phyloP scores from a whole-genome alignment of 2,888 invertebrate species.

The Leucozona laternaria region DNA sequence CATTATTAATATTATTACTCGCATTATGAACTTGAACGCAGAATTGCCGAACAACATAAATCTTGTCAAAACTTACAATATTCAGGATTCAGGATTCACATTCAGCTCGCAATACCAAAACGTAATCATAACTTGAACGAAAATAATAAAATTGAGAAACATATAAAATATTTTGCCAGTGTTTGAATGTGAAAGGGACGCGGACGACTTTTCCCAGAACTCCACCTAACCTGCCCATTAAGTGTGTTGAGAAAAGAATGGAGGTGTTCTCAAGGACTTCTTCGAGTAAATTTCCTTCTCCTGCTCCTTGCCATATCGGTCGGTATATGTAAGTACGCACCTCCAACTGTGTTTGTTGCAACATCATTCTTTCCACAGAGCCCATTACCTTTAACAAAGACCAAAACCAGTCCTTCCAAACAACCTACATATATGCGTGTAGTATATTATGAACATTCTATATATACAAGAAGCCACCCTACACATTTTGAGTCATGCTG shows the following conservation, averaged over 20 bases:
- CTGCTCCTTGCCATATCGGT: neutral
- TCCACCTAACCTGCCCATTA: neutral
- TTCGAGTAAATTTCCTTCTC: constrained; percentile 1
- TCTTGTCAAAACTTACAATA: constrained; percentile 71
- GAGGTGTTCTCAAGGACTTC: constrained; percentile 40
- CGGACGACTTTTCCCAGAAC: neutral
- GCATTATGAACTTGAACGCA: constrained; percentile 70
- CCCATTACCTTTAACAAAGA: constrained; percentile 47
- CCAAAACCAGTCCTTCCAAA: constrained; percentile 3
- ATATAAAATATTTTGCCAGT: constrained; percentile 39
- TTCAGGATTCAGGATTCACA: too few relatives aligned
- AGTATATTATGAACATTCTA: too few relatives aligned
- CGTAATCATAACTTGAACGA: constrained; percentile 61
- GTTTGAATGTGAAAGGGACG: constrained; percentile 22
- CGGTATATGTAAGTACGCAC: constrained; percentile 52
- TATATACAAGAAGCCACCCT: neutral
- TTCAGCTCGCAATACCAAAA: constrained; percentile 56
- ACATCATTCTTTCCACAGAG: constrained; percentile 56
- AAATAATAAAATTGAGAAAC: constrained; percentile 51
- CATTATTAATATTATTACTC: constrained; percentile 75
- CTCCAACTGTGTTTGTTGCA: constrained; percentile 72
- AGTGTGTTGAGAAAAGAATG: neutral
- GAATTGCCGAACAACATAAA: constrained; percentile 69
- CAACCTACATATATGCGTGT: neutral
- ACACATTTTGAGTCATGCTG: constrained; percentile 40